These are phyloP conservation scores for Psilopsiagon aymara DNA, from an alignment of 2,113 vertebrate genomes.

Conservation along the genomic window DNA sequence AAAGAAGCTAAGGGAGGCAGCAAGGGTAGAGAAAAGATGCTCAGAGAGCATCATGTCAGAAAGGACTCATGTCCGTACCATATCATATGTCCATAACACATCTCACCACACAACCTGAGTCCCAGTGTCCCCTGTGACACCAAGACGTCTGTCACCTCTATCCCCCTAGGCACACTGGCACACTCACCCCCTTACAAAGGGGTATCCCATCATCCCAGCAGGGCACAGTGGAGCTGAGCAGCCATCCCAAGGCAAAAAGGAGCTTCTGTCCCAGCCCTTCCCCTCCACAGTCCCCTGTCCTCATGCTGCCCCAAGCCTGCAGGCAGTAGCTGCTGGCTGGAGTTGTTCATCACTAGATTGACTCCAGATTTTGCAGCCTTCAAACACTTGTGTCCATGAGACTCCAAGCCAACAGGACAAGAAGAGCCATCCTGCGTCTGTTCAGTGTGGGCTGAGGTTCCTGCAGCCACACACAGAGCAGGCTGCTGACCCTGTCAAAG, in stretches of 20 bases:
- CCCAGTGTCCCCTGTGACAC: rapidly evolving
- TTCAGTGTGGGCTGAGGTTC: background rate
- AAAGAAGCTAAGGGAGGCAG: background rate
- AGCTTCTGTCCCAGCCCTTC: background rate
- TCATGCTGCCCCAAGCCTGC: rapidly evolving
- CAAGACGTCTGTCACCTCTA: background rate
- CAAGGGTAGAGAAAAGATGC: background rate
- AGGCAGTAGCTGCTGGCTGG: background rate
- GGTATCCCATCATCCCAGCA: background rate
- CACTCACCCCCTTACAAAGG: rapidly evolving
- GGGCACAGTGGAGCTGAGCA: background rate
- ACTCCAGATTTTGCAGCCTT: background rate
- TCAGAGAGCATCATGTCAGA: background rate
- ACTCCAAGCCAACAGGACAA: background rate
- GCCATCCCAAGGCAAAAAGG: background rate
- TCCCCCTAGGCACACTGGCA: rapidly evolving
- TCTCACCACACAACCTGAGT: too few species aligned
- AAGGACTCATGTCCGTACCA: background rate
- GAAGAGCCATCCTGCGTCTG: background rate
- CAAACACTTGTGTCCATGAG: background rate
- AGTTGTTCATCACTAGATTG: background rate
- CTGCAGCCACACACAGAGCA: background rate
- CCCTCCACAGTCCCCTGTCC: background rate
- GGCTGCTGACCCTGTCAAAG: background rate
- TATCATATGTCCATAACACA: background rate